phyloP scores from a whole-genome alignment of 2,888 invertebrate species.

The Epirrhoe tristata region DNA sequence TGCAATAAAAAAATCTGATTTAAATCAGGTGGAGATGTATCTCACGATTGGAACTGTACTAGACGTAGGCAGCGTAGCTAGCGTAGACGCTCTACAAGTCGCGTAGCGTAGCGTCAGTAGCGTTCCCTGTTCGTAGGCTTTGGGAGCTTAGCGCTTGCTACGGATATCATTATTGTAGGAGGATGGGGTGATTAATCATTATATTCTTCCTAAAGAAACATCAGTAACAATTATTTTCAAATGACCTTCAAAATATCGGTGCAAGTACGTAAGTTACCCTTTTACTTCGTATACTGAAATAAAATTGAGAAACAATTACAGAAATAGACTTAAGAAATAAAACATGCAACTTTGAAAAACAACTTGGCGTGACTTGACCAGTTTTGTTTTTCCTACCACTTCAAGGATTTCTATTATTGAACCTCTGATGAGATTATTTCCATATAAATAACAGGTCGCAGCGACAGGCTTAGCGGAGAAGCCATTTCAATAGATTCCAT shows the following conservation, averaged over 20 bases:
- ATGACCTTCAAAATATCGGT: too few species aligned
- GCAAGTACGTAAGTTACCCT: not conserved
- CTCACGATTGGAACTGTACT: not conserved
- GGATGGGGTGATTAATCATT: not conserved
- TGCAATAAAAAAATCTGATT: not conserved
- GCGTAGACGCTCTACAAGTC: slow-evolving; percentile 26
- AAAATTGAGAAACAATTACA: not conserved
- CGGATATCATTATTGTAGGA: slow-evolving; percentile 8
- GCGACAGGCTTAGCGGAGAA: slow-evolving; percentile 13
- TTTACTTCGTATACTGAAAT: not conserved
- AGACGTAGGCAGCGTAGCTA: slow-evolving; percentile 17
- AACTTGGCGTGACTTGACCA: not conserved
- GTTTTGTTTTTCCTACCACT: slow-evolving; percentile 3
- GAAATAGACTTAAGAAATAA: not conserved
- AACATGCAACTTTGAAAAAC: not conserved
- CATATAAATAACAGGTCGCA: slow-evolving; percentile 12
- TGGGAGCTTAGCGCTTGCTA: slow-evolving; percentile 25
- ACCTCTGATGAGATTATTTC: slow-evolving; percentile 19
- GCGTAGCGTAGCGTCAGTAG: too few species aligned
- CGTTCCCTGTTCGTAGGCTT: slow-evolving; percentile 30
- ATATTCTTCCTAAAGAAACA: not conserved
- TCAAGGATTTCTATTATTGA: slow-evolving; percentile 22
- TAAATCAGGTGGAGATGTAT: not conserved
- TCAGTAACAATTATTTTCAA: too few species aligned
- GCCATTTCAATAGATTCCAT: slow-evolving; percentile 24